Base-by-base conservation (phyloP, 2,797 vertebrate genomes). In the Tokudaia tokunoshimensis region DNA sequence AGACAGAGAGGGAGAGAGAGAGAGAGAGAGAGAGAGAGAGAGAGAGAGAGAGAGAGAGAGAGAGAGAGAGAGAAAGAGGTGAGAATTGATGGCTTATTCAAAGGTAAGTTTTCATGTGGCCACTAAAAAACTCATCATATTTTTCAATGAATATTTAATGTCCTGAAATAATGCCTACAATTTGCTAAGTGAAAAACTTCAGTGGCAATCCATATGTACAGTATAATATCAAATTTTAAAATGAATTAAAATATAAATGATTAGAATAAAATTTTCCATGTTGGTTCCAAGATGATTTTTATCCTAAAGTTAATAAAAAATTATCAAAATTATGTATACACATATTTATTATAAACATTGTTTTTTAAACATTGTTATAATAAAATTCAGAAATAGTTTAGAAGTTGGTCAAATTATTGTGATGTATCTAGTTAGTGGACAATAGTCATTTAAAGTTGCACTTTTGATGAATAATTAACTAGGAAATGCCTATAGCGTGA, bases 121-220 rank as follows among this genome's bases (percentile, higher is more conserved):
- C 70, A 70, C 67, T 76, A 92, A 91, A 94, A 76, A 92, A 88
- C 57, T 50, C 79, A 87, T 76, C 44, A 75, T 86, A 37, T 90
- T 97, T 86, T 93, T 89, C 86, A 92, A 63, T 97, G 92, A 96
- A 84, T 89, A 96, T 90, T 96, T 88, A 92, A 90, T 74, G 78
- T 78, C 50, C 72, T 81, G n/a, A 55, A 96, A 95, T 92, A 94
- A 91, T 85, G 86, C 26, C 85, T 22, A 85, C 6, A 81, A 92
- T 89, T 83, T 96, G 57, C 84, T 63, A 92, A 89, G 81, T 82
- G 22, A 92, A 96, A 94, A 95, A 79, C 76, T 78, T 93, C 37
- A 44, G 24, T 89, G 24, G 10, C 29, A 80, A 94, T 92, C 20
- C 44, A n/a, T 59, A 70, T 34, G 63, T 79, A 94, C 0, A 79